These are phyloP conservation scores for Acanthurus tractus DNA, from an alignment of 2,797 vertebrate genomes.

Conservation along the genomic window DNA sequence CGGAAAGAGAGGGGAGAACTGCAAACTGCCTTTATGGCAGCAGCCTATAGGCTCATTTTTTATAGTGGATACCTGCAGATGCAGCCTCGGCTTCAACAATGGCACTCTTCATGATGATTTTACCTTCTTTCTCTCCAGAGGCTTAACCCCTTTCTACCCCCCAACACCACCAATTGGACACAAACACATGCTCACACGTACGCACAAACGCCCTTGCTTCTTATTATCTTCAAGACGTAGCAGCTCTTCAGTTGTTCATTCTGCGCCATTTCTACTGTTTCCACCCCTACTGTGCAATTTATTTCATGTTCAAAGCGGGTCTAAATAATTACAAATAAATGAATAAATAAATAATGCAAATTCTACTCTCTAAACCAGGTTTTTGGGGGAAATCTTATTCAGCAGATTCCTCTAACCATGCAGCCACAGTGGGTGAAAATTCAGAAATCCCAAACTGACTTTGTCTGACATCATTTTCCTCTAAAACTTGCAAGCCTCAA, in stretches of 20 bases:
- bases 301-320: constrained; percentile 24
- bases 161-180: neutral
- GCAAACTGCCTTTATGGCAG: constrained; percentile 53
- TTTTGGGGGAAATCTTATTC: neutral
- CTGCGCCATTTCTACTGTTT: constrained; percentile 43
- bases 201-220: constrained; percentile 5
- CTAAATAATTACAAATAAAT: neutral
- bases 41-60: constrained; percentile 71
- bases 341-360: neutral
- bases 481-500: neutral
- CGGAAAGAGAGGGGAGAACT: constrained; percentile 54
- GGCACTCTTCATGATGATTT: constrained; percentile 45
- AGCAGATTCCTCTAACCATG: neutral
- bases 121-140: constrained; percentile 42
- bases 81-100: constrained; percentile 47
- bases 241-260: constrained; percentile 44
- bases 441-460: neutral
- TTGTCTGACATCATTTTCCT: neutral
- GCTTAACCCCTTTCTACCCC: constrained; percentile 29
- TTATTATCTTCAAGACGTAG: constrained; percentile 37
- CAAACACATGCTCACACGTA: neutral
- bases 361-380: neutral
- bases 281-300: constrained; percentile 11
- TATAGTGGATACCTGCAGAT: constrained; percentile 67
- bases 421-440: neutral